These are phyloP conservation scores for Gallinago nigripennis DNA, from an alignment of 2,797 vertebrate species.

Conservation along the genomic window DNA sequence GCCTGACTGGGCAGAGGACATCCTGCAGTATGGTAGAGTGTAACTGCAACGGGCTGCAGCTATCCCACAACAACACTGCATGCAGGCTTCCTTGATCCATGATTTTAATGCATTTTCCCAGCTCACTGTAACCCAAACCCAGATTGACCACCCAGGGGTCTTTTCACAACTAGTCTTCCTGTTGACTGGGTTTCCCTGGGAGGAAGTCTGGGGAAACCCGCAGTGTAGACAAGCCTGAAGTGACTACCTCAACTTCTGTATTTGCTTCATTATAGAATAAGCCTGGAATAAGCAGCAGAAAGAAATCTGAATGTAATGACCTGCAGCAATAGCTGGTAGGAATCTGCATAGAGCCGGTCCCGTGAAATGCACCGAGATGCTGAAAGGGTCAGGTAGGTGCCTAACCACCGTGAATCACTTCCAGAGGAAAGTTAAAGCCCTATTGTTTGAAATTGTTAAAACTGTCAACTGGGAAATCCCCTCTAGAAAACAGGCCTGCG, in stretches of 20 bases:
- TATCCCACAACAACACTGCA: background rate
- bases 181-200: background rate
- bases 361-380: accelerated
- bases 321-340: background rate
- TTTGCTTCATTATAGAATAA: background rate
- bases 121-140: background rate
- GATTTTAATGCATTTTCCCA: background rate
- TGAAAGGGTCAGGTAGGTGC: background rate
- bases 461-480: slow-evolving; percentile 20
- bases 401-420: background rate
- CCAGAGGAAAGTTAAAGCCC: slow-evolving; percentile 18
- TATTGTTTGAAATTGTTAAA: slow-evolving; percentile 37
- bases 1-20: background rate
- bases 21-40: background rate
- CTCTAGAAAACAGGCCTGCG: slow-evolving; percentile 16
- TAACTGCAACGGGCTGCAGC: background rate
- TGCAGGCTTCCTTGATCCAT: background rate
- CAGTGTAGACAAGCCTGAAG: background rate
- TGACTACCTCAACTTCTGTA: background rate
- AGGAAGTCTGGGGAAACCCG: background rate
- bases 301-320: background rate
- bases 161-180: background rate
- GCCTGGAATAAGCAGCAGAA: background rate
- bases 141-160: background rate
- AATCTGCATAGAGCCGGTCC: background rate